These are phyloP conservation scores for Pachypeltis micranthus DNA, from an alignment of 1,140 invertebrate species.

Conservation along the genomic window DNA sequence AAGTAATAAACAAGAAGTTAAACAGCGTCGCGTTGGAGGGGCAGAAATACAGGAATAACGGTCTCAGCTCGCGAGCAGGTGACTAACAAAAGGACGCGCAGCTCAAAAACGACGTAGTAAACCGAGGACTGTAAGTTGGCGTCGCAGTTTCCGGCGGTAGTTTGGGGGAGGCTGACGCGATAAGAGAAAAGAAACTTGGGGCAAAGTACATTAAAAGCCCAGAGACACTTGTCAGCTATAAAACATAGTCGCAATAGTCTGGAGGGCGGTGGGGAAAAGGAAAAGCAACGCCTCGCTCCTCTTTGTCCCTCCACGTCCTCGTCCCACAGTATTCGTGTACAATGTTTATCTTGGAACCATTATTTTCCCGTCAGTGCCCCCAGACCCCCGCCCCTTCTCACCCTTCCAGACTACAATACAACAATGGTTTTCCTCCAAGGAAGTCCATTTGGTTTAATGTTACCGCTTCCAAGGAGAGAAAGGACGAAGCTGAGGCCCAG, in stretches of 20 bases:
- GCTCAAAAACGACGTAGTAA: neutral
- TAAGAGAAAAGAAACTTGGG: conserved; percentile 14
- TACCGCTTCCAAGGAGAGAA: conserved; percentile 1
- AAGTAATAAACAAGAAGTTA: too few species aligned
- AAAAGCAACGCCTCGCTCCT: neutral
- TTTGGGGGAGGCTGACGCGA: neutral
- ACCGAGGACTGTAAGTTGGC: neutral
- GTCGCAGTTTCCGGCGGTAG: neutral
- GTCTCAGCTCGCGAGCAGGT: too few species aligned
- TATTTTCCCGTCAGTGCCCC: conserved; percentile 16
- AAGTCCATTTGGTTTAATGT: conserved; percentile 16
- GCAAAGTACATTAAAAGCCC: conserved; percentile 13
- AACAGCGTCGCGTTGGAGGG: too few species aligned
- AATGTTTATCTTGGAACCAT: conserved; percentile 20
- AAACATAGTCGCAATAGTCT: conserved; percentile 15
- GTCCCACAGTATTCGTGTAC: conserved; percentile 12
- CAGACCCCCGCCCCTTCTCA: neutral
- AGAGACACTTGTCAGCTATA: conserved; percentile 13
- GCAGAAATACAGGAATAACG: too few species aligned
- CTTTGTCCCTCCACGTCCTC: neutral
- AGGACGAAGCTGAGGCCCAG: neutral
- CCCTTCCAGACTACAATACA: conserved; percentile 15
- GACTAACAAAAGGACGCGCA: neutral
- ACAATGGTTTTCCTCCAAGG: conserved; percentile 20
- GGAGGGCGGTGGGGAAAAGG: neutral